phyloP scores from a whole-genome alignment of 2,113 vertebrate genomes.

The Clarias macrocephalus region DNA sequence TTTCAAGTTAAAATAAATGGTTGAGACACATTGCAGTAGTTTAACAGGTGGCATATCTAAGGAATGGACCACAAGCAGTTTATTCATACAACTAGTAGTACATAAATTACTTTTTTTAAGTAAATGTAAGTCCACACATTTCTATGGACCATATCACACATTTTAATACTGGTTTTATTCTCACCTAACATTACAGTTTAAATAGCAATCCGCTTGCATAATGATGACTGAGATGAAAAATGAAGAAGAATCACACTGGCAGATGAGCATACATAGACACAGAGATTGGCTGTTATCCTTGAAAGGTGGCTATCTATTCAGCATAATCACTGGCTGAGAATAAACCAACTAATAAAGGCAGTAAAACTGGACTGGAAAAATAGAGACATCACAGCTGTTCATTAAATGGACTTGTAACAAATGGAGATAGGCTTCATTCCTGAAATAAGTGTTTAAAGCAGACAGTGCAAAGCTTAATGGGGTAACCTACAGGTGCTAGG shows the following conservation, averaged over 20 bases:
- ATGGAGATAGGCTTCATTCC: slow-evolving; percentile 47
- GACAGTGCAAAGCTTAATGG: slow-evolving; percentile 47
- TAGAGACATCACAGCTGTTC: slow-evolving; percentile 51
- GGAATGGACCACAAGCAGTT: not conserved
- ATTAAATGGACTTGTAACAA: slow-evolving; percentile 57
- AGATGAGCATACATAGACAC: not conserved
- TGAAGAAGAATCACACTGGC: slow-evolving; percentile 30
- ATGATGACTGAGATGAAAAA: slow-evolving; percentile 32
- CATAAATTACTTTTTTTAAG: slow-evolving; percentile 8
- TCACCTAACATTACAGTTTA: slow-evolving; percentile 11
- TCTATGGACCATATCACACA: not conserved
- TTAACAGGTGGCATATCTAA: slow-evolving; percentile 9
- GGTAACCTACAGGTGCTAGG: slow-evolving; percentile 43
- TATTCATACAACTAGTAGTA: slow-evolving; percentile 1
- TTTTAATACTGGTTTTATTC: not conserved
- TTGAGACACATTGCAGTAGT: not conserved
- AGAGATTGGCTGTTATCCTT: slow-evolving; percentile 36
- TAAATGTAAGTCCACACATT: slow-evolving; percentile 13
- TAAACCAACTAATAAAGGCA: slow-evolving; percentile 19
- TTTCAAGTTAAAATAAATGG: slow-evolving; percentile 22
- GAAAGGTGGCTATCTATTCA: slow-evolving; percentile 38
- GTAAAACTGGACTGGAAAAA: slow-evolving; percentile 21
- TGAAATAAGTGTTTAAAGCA: slow-evolving; percentile 51
- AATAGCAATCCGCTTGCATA: slow-evolving; percentile 29
- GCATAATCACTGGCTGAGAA: slow-evolving; percentile 41